Evolutionary conservation across 2,888 invertebrate genomes (phyloP).

Genomic region (Antheraea yamamai): DNA sequence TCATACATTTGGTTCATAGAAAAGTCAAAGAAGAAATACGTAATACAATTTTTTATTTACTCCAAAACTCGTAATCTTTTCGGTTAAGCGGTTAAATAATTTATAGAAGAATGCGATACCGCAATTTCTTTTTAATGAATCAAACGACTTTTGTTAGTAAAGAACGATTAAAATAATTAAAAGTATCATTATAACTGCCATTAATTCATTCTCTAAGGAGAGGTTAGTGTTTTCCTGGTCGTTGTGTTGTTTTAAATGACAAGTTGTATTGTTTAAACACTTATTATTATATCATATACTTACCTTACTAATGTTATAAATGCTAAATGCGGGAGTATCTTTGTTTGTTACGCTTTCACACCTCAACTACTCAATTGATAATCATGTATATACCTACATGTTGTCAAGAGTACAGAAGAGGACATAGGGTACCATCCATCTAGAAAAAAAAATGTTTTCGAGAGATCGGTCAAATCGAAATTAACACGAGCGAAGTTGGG

Average conservation of each 20-base stretch:
- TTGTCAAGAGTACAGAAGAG: no score
- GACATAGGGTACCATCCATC: no score
- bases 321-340: no score
- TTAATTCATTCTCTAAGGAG: conserved; percentile 76
- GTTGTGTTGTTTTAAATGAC: conserved; percentile 61
- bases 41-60: neutral
- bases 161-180: conserved; percentile 80
- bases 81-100: conserved; percentile 9
- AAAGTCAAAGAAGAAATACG: neutral
- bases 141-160: conserved; percentile 73
- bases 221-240: conserved; percentile 73
- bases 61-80: neutral
- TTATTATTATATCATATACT: conserved; percentile 33
- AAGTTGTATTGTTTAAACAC: conserved; percentile 58
- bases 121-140: conserved; percentile 68
- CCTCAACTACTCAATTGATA: no score
- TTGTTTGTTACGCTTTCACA: no score
- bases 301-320: neutral
- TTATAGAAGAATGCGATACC: conserved; percentile 18
- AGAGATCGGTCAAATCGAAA: no score
- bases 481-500: no score
- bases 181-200: conserved; percentile 79
- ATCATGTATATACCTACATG: no score
- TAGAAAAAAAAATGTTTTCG: no score
- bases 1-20: neutral